Evolutionary conservation across 2,113 vertebrate genomes (phyloP).

Genomic region (Strix aluco): DNA sequence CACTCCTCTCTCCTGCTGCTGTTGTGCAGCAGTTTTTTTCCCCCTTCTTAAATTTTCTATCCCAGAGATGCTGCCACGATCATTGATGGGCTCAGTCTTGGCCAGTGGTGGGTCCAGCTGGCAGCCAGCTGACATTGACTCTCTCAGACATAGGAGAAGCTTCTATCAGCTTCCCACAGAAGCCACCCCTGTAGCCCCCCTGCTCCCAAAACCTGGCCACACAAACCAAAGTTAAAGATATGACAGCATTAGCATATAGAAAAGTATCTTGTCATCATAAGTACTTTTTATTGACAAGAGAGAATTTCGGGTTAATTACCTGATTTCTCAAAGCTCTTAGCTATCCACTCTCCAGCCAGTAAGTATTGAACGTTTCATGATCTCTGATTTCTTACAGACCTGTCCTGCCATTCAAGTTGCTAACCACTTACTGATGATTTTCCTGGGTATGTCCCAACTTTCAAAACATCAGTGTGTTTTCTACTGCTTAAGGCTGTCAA

Average conservation of each 20-base stretch:
- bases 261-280: not conserved
- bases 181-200: not conserved
- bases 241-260: not conserved
- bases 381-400: not conserved
- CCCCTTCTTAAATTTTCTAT: not conserved
- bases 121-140: not conserved
- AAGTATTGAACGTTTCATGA: not conserved
- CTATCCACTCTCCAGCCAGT: not conserved
- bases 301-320: constrained; percentile 47
- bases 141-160: rapidly evolving
- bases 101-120: not conserved
- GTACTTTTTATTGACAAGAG: not conserved
- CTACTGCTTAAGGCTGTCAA: constrained; percentile 45
- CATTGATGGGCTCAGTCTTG: not conserved
- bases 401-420: not conserved
- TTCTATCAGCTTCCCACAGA: not conserved
- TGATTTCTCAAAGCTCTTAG: constrained; percentile 23
- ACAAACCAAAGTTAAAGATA: not conserved
- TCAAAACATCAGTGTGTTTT: constrained; percentile 14
- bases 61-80: not conserved
- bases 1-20: not conserved
- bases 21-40: no score
- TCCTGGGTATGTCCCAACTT: not conserved
- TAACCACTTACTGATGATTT: not conserved
- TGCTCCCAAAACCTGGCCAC: not conserved